These are phyloP conservation scores for Parnassius smintheus DNA, from an alignment of 2,888 invertebrate genomes.

Conservation along the genomic window DNA sequence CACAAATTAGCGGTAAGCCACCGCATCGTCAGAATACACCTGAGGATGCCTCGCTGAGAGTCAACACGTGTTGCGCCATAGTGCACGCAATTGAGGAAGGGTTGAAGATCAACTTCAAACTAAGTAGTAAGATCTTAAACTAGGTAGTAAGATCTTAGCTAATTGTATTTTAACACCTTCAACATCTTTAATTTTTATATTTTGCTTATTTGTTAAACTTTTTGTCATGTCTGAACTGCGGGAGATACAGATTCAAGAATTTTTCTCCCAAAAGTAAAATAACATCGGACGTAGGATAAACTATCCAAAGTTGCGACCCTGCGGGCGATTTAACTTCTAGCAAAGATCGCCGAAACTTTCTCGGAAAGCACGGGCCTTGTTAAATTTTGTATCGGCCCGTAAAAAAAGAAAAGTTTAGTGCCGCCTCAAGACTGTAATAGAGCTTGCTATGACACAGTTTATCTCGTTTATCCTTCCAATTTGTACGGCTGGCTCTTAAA, in stretches of 20 bases:
- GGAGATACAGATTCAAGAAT: background rate
- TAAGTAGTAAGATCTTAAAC: too few species aligned
- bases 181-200: too few species aligned
- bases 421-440: background rate
- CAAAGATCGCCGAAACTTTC: background rate
- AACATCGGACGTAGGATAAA: background rate
- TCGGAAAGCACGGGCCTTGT: background rate
- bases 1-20: too few species aligned
- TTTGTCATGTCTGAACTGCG: too few species aligned
- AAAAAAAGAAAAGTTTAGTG: constrained; percentile 4
- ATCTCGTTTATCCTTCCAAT: constrained; percentile 11
- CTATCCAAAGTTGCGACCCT: constrained; percentile 1
- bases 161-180: too few species aligned
- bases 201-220: too few species aligned
- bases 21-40: too few species aligned
- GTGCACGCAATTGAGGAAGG: too few species aligned
- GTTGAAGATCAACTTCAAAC: too few species aligned
- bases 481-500: background rate
- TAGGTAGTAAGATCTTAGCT: too few species aligned
- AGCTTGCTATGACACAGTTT: background rate
- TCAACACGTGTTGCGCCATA: too few species aligned
- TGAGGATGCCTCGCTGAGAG: too few species aligned
- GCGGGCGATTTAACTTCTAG: background rate
- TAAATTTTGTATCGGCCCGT: background rate
- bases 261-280: background rate